Conservation (phyloP, 2,113 vertebrate genomes). For the Poeciliopsis retropinna region DNA sequence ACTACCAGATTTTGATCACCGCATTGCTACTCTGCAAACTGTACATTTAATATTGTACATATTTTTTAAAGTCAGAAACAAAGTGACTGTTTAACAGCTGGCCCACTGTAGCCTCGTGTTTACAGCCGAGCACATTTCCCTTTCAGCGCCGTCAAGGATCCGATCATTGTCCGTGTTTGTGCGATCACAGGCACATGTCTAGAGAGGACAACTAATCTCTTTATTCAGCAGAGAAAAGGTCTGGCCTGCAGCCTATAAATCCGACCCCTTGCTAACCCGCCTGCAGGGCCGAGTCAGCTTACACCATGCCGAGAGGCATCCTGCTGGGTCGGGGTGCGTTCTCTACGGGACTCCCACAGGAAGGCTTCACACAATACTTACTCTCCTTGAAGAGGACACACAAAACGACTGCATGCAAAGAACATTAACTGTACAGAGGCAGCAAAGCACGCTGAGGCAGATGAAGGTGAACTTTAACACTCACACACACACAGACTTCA, state of each 20-base stretch:
- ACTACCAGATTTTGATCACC: neutral
- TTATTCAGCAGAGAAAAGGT: constrained; percentile 42
- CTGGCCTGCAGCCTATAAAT: constrained; percentile 49
- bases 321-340: constrained; percentile 58
- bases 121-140: constrained; percentile 8
- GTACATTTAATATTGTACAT: neutral
- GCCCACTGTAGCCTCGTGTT: neutral
- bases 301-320: constrained; percentile 14
- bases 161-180: constrained; percentile 6
- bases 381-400: constrained; percentile 60
- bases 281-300: constrained; percentile 33
- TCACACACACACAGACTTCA: constrained; percentile 26
- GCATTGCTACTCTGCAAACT: neutral
- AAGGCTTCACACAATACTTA: constrained; percentile 72
- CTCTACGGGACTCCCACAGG: constrained; percentile 67
- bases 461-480: constrained; percentile 42
- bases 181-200: constrained; percentile 50
- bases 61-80: neutral
- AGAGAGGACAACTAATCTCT: constrained; percentile 63
- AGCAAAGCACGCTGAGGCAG: constrained; percentile 24
- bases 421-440: constrained; percentile 21
- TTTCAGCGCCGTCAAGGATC: neutral
- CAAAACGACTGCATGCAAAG: constrained; percentile 37
- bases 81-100: neutral
- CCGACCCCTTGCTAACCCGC: constrained; percentile 53